Conservation (phyloP, 1,140 invertebrate genomes). For the Pachypeltis micranthus region DNA sequence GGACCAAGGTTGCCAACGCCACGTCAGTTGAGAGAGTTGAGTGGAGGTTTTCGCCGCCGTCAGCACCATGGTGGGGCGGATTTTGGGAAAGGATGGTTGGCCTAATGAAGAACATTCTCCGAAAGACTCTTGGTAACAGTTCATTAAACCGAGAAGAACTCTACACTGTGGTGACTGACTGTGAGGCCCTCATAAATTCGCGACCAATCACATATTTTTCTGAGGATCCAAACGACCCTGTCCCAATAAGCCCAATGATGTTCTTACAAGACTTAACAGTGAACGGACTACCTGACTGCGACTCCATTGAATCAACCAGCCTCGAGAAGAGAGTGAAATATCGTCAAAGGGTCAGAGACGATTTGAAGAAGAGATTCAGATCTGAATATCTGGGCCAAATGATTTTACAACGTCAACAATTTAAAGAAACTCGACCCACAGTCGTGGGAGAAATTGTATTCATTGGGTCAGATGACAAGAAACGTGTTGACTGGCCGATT, state of each 20-base stretch:
- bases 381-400: conserved; percentile 16
- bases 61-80: conserved; percentile 36
- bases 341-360: not conserved
- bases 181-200: conserved; percentile 31
- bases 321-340: not conserved
- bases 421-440: not conserved
- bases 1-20: conserved; percentile 20
- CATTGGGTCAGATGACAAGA: conserved; percentile 23
- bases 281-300: conserved; percentile 24
- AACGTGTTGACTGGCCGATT: conserved; percentile 28
- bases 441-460: conserved; percentile 24
- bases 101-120: conserved; percentile 30
- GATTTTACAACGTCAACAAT: not conserved
- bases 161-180: conserved; percentile 30
- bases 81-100: conserved; percentile 34
- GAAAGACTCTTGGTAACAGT: conserved; percentile 28
- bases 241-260: conserved; percentile 24
- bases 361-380: conserved; percentile 9
- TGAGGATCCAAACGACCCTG: conserved; percentile 23
- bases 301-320: not conserved
- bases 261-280: conserved; percentile 28
- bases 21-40: conserved; percentile 21
- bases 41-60: conserved; percentile 34
- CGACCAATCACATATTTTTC: conserved; percentile 32
- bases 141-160: conserved; percentile 30